These are phyloP conservation scores for Pherbina coryleti DNA, from an alignment of 2,888 invertebrate species.

Conservation along the genomic window DNA sequence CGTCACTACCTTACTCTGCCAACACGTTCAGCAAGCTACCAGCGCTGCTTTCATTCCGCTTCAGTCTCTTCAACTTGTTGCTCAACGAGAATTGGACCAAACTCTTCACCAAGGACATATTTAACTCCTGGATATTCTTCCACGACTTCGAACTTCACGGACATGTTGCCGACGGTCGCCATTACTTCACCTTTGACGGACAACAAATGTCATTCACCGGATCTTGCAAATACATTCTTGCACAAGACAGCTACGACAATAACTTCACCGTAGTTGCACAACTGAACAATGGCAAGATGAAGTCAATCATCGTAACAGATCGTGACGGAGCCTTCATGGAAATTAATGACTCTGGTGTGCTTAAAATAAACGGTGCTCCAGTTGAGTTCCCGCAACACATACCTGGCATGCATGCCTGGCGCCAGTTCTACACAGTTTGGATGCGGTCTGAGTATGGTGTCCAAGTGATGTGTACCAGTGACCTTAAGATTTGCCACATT, in stretches of 20 bases:
- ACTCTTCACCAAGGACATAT: conserved; percentile 60
- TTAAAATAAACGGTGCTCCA: conserved; percentile 76
- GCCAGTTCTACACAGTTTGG: conserved; percentile 72
- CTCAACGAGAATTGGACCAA: conserved; percentile 74
- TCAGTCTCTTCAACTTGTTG: conserved; percentile 75
- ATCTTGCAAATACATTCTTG: conserved; percentile 85
- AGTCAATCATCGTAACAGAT: conserved; percentile 79
- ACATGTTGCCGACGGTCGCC: conserved; percentile 82
- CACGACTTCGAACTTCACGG: conserved; percentile 79
- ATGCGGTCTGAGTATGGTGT: conserved; percentile 77
- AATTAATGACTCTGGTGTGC: conserved; percentile 76
- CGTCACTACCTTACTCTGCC: conserved; percentile 61
- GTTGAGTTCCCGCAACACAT: conserved; percentile 78
- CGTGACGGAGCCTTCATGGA: conserved; percentile 75
- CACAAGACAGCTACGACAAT: conserved; percentile 85
- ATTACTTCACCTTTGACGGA: conserved; percentile 91
- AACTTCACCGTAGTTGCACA: conserved; percentile 87
- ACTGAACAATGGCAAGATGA: conserved; percentile 77
- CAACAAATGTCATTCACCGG: conserved; percentile 85
- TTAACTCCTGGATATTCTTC: conserved; percentile 70
- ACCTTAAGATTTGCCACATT: conserved; percentile 78
- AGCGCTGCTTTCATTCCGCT: conserved; percentile 72
- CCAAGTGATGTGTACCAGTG: conserved; percentile 73
- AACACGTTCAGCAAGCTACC: conserved; percentile 72
- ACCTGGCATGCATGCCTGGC: conserved; percentile 75